These are phyloP conservation scores for Parazoanthus swiftii DNA, from an alignment of 92 coral and sea anemone species.

Conservation along the genomic window DNA sequence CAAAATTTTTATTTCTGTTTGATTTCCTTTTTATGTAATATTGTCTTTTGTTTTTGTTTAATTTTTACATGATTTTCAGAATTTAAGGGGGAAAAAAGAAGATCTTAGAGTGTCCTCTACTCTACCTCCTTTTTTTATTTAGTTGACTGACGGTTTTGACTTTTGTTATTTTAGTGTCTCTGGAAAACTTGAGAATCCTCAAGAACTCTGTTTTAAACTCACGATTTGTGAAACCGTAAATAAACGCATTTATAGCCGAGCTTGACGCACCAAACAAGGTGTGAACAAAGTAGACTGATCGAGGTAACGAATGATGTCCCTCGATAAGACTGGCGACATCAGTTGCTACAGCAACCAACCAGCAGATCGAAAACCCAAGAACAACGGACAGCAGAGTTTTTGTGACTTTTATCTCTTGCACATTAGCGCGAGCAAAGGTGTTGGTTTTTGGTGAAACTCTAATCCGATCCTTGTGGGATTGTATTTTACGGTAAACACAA, in stretches of 20 bases:
- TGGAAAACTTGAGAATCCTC: background rate
- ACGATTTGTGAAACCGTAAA: background rate
- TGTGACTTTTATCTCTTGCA: background rate
- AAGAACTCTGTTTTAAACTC: background rate
- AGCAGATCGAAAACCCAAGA: background rate
- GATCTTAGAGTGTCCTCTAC: too few relatives aligned
- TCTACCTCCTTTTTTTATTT: too few relatives aligned
- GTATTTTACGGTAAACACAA: background rate
- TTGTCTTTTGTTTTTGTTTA: too few relatives aligned
- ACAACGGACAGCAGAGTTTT: background rate
- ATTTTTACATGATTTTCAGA: too few relatives aligned
- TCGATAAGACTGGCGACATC: background rate
- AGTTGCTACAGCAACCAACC: background rate
- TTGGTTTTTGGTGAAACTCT: background rate
- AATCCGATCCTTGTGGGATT: background rate
- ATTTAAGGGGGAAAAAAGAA: too few relatives aligned
- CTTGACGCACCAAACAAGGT: background rate
- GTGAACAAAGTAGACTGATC: background rate
- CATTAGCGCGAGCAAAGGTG: background rate
- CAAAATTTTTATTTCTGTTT: too few relatives aligned
- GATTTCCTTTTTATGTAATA: too few relatives aligned
- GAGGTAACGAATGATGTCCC: background rate
- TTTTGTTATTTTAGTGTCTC: background rate
- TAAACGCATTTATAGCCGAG: background rate
- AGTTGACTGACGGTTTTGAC: too few relatives aligned